phyloP scores from a whole-genome alignment of 2,797 vertebrate genomes.

The Acridotheres tristis region DNA sequence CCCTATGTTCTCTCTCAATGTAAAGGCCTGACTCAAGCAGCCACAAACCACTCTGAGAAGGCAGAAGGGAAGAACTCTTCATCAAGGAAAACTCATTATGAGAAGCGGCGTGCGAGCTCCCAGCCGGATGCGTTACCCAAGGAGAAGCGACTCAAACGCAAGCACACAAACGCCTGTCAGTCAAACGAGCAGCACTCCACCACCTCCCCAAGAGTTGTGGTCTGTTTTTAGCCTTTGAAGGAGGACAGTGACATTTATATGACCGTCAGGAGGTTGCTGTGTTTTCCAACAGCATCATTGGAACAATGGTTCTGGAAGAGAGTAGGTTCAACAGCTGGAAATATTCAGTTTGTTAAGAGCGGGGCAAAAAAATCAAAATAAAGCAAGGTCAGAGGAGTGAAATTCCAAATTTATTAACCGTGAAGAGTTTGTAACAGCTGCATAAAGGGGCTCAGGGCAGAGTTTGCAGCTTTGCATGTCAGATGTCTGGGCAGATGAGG shows the following conservation, averaged over 20 bases:
- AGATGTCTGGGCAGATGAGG: background rate
- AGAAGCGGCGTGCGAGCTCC: background rate
- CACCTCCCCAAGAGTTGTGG: background rate
- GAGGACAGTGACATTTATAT: slow-evolving; percentile 60
- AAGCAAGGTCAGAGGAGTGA: background rate
- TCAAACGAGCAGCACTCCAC: background rate
- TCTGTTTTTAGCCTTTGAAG: slow-evolving; percentile 66
- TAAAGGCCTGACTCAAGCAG: background rate
- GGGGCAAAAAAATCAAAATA: background rate
- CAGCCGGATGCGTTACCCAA: background rate
- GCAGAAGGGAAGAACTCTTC: background rate
- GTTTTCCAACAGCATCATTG: background rate
- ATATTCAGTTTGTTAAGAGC: background rate
- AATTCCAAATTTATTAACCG: background rate
- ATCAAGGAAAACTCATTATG: background rate
- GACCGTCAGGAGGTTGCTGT: slow-evolving; percentile 15
- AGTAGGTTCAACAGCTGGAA: background rate
- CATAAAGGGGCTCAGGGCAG: background rate
- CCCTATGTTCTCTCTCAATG: accelerated
- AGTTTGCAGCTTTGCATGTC: background rate
- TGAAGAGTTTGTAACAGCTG: background rate
- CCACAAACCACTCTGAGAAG: background rate
- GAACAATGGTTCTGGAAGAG: background rate
- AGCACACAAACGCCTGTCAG: slow-evolving; percentile 51
- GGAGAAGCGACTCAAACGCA: background rate